These are phyloP conservation scores for Paramisgurnus dabryanus DNA, from an alignment of 2,113 vertebrate species.

Conservation along the genomic window DNA sequence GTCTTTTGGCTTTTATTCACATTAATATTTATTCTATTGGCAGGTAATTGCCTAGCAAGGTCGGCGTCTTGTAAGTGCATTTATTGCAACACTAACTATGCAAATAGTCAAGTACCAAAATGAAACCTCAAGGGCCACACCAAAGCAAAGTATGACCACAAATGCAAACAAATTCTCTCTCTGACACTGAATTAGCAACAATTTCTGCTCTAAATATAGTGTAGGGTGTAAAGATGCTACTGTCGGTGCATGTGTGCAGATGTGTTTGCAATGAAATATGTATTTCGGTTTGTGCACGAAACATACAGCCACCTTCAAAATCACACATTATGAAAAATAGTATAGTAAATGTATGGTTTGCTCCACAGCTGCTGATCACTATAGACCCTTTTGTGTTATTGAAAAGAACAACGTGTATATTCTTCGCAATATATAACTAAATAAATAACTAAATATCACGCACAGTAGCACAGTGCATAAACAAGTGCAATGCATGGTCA, in stretches of 20 bases:
- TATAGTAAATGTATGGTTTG: no score
- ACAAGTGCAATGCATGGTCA: no score
- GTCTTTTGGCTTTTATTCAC: not conserved
- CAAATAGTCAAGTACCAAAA: conserved; percentile 11
- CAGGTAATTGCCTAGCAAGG: conserved; percentile 4
- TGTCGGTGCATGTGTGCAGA: not conserved
- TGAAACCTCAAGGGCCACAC: not conserved
- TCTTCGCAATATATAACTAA: no score
- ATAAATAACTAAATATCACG: no score
- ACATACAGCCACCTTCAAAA: no score
- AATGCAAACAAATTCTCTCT: conserved; percentile 49
- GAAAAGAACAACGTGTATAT: no score
- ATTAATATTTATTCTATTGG: not conserved
- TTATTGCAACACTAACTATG: not conserved
- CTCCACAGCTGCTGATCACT: no score
- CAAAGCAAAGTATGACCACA: conserved; percentile 49
- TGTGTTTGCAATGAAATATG: no score
- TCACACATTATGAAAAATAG: no score
- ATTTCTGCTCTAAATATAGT: conserved; percentile 24
- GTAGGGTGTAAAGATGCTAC: not conserved
- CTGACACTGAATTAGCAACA: not conserved
- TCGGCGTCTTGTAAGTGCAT: not conserved
- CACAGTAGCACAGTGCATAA: no score
- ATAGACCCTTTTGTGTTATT: no score
- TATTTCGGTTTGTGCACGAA: no score